These are phyloP conservation scores for Plumapathes pennacea DNA, from an alignment of 92 coral and sea anemone genomes.

Conservation along the genomic window DNA sequence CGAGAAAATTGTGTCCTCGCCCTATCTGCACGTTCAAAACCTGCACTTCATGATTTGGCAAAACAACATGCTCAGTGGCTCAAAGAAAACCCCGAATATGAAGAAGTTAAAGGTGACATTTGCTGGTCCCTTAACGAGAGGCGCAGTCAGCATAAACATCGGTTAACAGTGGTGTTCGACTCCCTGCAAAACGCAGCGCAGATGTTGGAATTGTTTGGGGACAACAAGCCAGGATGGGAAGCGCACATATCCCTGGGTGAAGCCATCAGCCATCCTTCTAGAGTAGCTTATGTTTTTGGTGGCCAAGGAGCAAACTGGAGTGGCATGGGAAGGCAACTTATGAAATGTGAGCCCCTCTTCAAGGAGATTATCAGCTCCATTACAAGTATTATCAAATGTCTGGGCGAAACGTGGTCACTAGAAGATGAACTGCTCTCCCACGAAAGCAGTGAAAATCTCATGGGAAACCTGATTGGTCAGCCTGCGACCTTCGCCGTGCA, in stretches of 20 bases:
- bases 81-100: conserved; percentile 38
- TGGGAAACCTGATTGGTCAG: conserved; percentile 61
- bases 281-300: conserved; percentile 68
- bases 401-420: conserved; percentile 73
- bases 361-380: conserved; percentile 32
- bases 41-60: conserved; percentile 48
- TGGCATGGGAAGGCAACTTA: conserved; percentile 79
- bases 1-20: conserved; percentile 31
- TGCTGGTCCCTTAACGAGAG: conserved; percentile 80
- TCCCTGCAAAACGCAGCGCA: conserved; percentile 57
- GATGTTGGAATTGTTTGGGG: conserved; percentile 39
- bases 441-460: conserved; percentile 16
- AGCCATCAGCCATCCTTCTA: conserved; percentile 20
- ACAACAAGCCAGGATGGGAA: conserved; percentile 38
- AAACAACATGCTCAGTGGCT: conserved; percentile 52
- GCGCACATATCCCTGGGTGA: conserved; percentile 30
- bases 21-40: conserved; percentile 63
- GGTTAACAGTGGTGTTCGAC: conserved; percentile 59
- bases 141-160: conserved; percentile 60
- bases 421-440: conserved; percentile 35
- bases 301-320: conserved; percentile 85
- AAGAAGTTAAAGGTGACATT: conserved; percentile 35
- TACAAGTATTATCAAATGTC: conserved; percentile 30
- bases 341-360: conserved; percentile 62
- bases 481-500: conserved; percentile 75